A percentile compares a stretch with the other conserved stretches of the same genome.
Evolutionary conservation across 2,888 invertebrate species (phyloP).

Genomic region (Auanema sp.): DNA sequence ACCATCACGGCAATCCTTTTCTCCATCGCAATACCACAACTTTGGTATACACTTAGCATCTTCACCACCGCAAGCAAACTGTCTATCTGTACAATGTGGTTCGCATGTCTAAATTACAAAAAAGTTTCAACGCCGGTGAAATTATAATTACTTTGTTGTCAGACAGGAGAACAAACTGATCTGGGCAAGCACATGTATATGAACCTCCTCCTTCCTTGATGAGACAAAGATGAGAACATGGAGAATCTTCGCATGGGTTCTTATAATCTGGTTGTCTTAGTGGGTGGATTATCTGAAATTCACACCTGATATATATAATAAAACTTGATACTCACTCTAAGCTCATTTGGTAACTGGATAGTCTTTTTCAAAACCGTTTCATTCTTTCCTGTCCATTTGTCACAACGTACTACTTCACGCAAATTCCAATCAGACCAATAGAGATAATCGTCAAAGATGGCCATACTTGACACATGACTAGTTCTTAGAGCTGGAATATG

Average conservation of each 20-base stretch:
- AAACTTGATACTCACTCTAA: slow-evolving; percentile 35
- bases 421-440: slow-evolving; percentile 99
- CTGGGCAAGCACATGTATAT: slow-evolving; percentile 85
- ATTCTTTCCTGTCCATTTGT: slow-evolving; percentile 79
- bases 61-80: slow-evolving; percentile 75
- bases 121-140: not conserved
- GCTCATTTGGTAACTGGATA: slow-evolving; percentile 63
- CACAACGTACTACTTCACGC: slow-evolving; percentile 81
- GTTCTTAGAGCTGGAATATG: slow-evolving; percentile 56
- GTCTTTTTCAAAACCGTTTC: slow-evolving; percentile 59
- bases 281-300: slow-evolving; percentile 50
- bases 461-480: slow-evolving; percentile 86
- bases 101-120: slow-evolving; percentile 43
- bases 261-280: slow-evolving; percentile 76
- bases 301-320: not conserved
- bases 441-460: slow-evolving; percentile 83
- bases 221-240: slow-evolving; percentile 91
- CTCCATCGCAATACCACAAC: slow-evolving; percentile 73
- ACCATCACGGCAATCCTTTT: slow-evolving; percentile 90
- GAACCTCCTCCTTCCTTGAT: slow-evolving; percentile 72
- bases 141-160: slow-evolving; percentile 25
- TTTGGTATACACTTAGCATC: slow-evolving; percentile 76
- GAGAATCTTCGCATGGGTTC: slow-evolving; percentile 89
- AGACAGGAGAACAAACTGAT: slow-evolving; percentile 78
- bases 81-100: slow-evolving; percentile 84